Conservation (phyloP, 2,113 vertebrate genomes). For the Sterna hirundo region DNA sequence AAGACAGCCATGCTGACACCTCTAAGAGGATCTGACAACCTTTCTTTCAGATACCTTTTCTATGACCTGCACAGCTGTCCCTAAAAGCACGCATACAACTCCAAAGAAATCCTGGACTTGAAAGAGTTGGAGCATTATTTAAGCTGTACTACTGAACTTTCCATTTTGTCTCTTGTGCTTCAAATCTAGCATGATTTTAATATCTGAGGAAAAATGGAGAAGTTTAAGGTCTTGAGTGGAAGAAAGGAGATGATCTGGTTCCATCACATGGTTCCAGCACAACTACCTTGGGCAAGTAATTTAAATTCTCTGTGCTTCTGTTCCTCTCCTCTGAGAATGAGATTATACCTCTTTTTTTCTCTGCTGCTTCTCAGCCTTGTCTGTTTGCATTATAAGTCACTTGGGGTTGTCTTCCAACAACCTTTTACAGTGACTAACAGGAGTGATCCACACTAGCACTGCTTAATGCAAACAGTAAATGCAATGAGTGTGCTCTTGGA, state of each 20-base stretch:
- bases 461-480: background rate
- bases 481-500: background rate
- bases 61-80: background rate
- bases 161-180: background rate
- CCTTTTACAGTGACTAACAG: background rate
- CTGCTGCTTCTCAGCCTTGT: background rate
- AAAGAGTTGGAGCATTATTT: background rate
- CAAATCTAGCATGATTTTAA: background rate
- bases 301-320: background rate
- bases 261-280: background rate
- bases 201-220: background rate
- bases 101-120: background rate
- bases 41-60: background rate
- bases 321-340: background rate
- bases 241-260: background rate
- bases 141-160: background rate
- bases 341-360: background rate
- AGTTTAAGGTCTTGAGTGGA: background rate
- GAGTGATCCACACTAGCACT: background rate
- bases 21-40: background rate
- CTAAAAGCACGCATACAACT: background rate
- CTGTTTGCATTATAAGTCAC: background rate
- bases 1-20: background rate
- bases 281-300: background rate
- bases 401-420: background rate